These are phyloP conservation scores for Nannoperca australis DNA, from an alignment of 2,797 vertebrate species.

Conservation along the genomic window DNA sequence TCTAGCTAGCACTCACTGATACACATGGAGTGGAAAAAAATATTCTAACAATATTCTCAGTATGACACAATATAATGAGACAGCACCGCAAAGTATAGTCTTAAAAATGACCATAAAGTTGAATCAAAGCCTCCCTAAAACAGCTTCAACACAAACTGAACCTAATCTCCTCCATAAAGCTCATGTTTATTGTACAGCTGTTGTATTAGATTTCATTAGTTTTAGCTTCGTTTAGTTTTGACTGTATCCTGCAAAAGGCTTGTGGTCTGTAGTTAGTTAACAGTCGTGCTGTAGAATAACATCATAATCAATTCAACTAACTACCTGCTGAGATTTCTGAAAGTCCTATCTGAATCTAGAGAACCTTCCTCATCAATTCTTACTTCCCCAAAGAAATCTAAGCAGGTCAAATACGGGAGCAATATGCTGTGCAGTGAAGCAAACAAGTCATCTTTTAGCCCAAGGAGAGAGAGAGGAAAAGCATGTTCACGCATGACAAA, in stretches of 20 bases:
- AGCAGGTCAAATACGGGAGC: constrained; percentile 42
- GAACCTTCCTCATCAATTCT: constrained; percentile 26
- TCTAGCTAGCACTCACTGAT: neutral
- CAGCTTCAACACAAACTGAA: neutral
- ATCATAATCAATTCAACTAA: constrained; percentile 4
- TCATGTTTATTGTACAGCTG: neutral
- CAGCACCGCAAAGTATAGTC: neutral
- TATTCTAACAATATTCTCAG: neutral
- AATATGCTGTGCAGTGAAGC: constrained; percentile 40
- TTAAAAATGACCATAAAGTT: neutral
- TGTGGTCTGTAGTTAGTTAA: neutral
- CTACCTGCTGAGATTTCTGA: constrained; percentile 6
- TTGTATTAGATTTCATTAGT: constrained; percentile 21
- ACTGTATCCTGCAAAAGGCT: constrained; percentile 4
- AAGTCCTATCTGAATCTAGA: constrained; percentile 6
- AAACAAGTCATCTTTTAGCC: constrained; percentile 50
- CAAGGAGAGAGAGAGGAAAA: constrained; percentile 33
- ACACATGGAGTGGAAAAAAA: neutral
- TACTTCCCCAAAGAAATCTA: constrained; percentile 29
- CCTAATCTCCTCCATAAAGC: neutral
- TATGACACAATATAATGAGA: neutral
- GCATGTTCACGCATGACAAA: constrained; percentile 69
- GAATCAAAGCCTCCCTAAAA: neutral
- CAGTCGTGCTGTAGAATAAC: neutral
- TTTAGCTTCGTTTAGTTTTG: no score